phyloP scores from a whole-genome alignment of 2,888 invertebrate genomes.

The Chalcosyrphus nemorum region DNA sequence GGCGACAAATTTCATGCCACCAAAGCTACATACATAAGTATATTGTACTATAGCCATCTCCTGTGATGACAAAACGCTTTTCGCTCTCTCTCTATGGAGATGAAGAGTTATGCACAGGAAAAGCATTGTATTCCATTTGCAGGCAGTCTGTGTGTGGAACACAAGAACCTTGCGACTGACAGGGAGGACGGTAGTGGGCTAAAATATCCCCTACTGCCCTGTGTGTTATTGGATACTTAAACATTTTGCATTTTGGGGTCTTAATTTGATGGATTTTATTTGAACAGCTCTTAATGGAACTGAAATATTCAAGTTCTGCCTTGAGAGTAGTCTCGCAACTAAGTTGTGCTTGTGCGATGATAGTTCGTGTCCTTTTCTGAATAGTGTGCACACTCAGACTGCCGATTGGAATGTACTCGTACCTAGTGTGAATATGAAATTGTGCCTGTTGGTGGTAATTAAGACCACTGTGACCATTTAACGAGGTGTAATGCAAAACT shows the following conservation, averaged over 20 bases:
- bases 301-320: constrained; percentile 62
- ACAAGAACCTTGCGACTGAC: constrained; percentile 58
- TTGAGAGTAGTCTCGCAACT: background rate
- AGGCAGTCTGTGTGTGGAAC: background rate
- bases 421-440: background rate
- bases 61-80: constrained; percentile 16
- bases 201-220: background rate
- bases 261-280: constrained; percentile 70
- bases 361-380: background rate
- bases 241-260: constrained; percentile 63
- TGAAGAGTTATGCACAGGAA: constrained; percentile 45
- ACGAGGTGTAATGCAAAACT: background rate
- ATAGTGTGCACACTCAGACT: background rate
- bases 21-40: too few species aligned
- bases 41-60: background rate
- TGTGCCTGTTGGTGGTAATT: constrained; percentile 1
- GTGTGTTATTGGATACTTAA: constrained; percentile 39
- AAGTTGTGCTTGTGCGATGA: background rate
- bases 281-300: constrained; percentile 55
- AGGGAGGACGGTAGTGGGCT: constrained; percentile 17
- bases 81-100: constrained; percentile 7
- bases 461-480: constrained; percentile 1
- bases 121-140: constrained; percentile 51
- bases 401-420: constrained; percentile 9
- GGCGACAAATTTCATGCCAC: constrained; percentile 56